A percentile compares a stretch with the other conserved stretches of the same genome.
These are phyloP conservation scores for Pterocles orientalis DNA, from an alignment of 2,113 vertebrate genomes.

Conservation along the genomic window DNA sequence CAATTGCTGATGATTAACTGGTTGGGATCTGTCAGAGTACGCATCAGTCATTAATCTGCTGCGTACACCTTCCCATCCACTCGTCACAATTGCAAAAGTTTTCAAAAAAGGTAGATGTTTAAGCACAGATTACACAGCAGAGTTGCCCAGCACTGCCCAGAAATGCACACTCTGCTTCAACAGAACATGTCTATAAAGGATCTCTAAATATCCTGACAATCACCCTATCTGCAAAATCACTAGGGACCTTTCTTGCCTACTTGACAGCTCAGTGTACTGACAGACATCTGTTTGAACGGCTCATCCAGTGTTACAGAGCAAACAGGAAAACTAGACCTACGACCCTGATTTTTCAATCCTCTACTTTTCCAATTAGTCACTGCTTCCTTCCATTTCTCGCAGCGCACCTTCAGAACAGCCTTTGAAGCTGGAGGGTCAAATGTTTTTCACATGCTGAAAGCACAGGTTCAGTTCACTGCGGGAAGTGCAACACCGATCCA, in stretches of 20 bases:
- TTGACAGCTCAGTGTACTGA: not conserved
- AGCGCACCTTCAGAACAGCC: not conserved
- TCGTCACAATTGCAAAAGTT: not conserved
- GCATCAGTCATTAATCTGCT: not conserved
- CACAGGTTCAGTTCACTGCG: not conserved
- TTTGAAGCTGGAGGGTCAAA: conserved; percentile 26
- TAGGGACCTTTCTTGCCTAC: not conserved
- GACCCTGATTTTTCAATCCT: conserved; percentile 8
- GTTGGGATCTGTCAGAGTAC: not conserved
- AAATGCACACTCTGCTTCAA: not conserved
- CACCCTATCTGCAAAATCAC: not conserved
- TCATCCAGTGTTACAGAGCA: not conserved
- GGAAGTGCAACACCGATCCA: not conserved
- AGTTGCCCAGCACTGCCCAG: not conserved
- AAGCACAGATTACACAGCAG: not conserved
- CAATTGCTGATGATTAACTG: not conserved
- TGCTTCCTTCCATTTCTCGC: not conserved
- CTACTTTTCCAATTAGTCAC: conserved; percentile 23
- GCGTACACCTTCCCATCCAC: not conserved
- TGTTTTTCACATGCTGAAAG: conserved; percentile 10
- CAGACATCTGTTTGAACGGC: not conserved
- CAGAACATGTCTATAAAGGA: not conserved
- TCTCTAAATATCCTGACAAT: not conserved
- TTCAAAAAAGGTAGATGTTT: not conserved
- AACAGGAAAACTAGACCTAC: not conserved